These are phyloP conservation scores for Caenorhabditis angaria DNA, from an alignment of 2,888 invertebrate species.

Conservation along the genomic window DNA sequence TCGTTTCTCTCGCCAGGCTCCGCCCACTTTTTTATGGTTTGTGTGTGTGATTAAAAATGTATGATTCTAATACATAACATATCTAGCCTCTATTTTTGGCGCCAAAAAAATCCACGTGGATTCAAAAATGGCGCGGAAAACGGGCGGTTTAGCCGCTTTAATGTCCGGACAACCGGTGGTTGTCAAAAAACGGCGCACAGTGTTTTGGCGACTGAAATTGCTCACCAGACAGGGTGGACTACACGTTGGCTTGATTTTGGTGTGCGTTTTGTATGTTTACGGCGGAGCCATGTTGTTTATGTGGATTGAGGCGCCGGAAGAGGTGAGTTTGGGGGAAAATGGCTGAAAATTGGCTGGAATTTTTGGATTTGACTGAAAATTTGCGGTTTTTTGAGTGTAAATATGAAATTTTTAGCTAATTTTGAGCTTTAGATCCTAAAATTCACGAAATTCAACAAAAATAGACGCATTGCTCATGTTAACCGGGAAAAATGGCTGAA, in stretches of 20 bases:
- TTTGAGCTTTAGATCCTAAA: no score
- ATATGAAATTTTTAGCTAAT: no score
- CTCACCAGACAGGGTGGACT: constrained; percentile 39
- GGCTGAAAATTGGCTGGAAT: constrained; percentile 3
- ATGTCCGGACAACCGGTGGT: constrained; percentile 52
- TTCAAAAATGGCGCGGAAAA: constrained; percentile 44
- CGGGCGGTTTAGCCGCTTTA: constrained; percentile 53
- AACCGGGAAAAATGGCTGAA: no score
- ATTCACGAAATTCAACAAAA: no score
- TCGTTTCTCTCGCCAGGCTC: background rate
- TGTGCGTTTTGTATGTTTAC: constrained; percentile 57
- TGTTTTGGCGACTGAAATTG: constrained; percentile 39
- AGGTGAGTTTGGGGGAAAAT: constrained; percentile 20
- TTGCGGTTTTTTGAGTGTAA: no score
- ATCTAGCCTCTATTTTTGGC: no score
- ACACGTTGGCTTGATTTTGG: constrained; percentile 56
- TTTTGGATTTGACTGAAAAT: no score
- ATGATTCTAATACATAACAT: no score
- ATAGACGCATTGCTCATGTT: no score
- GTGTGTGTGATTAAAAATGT: constrained; percentile 1
- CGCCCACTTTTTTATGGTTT: no score
- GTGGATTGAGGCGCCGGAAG: constrained; percentile 53
- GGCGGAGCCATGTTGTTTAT: constrained; percentile 59
- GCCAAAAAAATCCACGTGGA: background rate
- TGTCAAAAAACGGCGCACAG: constrained; percentile 24